Base-by-base conservation (phyloP, 2,113 vertebrate species). In the Colius striatus region DNA sequence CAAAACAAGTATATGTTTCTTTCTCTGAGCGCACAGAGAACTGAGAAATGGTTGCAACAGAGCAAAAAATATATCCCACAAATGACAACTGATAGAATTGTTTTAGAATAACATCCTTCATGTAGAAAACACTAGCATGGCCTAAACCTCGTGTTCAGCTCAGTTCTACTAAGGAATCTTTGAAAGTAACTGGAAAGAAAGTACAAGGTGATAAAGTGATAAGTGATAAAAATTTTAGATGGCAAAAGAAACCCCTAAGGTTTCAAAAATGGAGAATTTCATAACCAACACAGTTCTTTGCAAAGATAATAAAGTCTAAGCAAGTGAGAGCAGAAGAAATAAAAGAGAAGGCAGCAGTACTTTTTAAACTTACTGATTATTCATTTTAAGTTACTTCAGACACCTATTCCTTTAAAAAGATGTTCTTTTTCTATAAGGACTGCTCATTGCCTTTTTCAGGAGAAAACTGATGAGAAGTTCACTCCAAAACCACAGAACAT, bases 211-310 rank as follows among this genome's bases (percentile, higher is more conserved):
- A n/a, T n/a, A n/a, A n/a, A 70, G 4, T 86, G 95, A 81, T 88
- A 91, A 94, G n/a, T 70, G 25, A 91, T 75, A 92, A 75, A 91
- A 96, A 32, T 38, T 81, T 78, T 36, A 67, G 34, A 57, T 34
- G 89, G 62, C 13, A 60, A 84, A 94, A 86, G 65, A 89, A 91
- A 53, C 9, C 19, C 38, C 48, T 78, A 78, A 74, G 26, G 11
- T 94, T 96, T 93, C 92, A 71, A 71, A 71, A 93, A 72, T n/a
- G 67, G 73, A 54, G 54, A 61, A 83, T 70, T 96, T 92, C 27
- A 38, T 84, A 92, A 82, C n/a, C 62, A 75, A n/a, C 48, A 75
- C 6, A 22, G 17, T 80, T 92, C 21, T 76, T 87, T 4, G 9
- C 32, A 75, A 75, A 78, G 48, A 36, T 60, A 94, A 79, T 73